Evolutionary conservation across 2,888 invertebrate genomes (phyloP).

Genomic region (Chrysopilus asiliformis): DNA sequence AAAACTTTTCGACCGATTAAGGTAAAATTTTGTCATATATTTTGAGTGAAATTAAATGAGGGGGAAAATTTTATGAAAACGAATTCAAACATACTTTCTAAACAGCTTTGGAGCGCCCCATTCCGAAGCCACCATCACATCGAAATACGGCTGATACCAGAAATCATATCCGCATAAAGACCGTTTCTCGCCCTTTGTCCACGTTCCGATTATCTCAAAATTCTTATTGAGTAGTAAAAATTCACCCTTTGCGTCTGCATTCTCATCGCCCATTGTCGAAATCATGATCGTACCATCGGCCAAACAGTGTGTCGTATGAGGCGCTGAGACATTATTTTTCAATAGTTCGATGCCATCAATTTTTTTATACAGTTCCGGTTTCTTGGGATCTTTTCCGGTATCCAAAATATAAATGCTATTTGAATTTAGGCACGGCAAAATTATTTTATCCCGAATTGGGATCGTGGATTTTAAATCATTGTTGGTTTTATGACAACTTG

Average conservation of each 20-base stretch:
- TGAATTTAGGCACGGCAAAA: constrained; percentile 70
- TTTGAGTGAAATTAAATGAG: too few relatives aligned
- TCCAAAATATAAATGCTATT: constrained; percentile 77
- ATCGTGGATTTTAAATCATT: constrained; percentile 23
- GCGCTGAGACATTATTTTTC: constrained; percentile 63
- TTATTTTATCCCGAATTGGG: constrained; percentile 58
- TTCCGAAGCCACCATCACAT: constrained; percentile 81
- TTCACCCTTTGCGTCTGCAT: constrained; percentile 75
- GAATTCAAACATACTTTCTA: constrained; percentile 34
- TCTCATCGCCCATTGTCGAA: constrained; percentile 78
- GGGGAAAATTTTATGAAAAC: too few relatives aligned
- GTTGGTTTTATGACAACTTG: constrained; percentile 60
- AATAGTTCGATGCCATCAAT: constrained; percentile 71
- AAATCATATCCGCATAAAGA: constrained; percentile 85
- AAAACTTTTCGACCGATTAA: too few relatives aligned
- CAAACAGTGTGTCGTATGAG: constrained; percentile 90
- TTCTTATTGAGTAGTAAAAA: constrained; percentile 78
- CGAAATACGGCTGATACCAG: constrained; percentile 93
- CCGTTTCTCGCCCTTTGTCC: constrained; percentile 53
- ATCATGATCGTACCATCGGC: constrained; percentile 90
- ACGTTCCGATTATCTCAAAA: constrained; percentile 49
- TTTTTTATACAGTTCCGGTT: constrained; percentile 62
- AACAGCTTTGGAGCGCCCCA: constrained; percentile 85
- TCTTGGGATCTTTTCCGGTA: constrained; percentile 54
- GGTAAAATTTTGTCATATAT: too few relatives aligned